Base-by-base conservation (phyloP, 2,888 invertebrate genomes). In the Temnothorax unifasciatus region DNA sequence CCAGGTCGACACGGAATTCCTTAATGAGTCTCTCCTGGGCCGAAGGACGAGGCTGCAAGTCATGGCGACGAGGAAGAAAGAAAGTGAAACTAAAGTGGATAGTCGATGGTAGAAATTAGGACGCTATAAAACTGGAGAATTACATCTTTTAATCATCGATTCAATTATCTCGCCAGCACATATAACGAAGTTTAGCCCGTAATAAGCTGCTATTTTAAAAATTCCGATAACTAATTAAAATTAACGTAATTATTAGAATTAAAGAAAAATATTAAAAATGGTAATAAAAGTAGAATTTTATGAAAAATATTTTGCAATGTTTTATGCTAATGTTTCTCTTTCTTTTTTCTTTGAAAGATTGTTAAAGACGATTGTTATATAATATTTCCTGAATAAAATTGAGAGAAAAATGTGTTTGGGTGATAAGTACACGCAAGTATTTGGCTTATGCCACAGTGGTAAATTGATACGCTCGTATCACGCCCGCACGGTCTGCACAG, bases 1-100 rank as follows among this genome's bases (percentile, higher is more conserved):
- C 90, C 89, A 83, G 66, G 86, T 68, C 84, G 89, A 90, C 85
- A 66, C 85, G 84, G 82, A 77, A 68, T 69, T 82, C 68, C 76
- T 88, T 91, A 81, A 81, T 81, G 79, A 81, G 38, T 73, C 59
- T 73, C 79, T 81, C 73, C 73, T 59, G 73, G 44, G 82, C n/a
- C 38, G 66, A 66, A 83, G 57, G 64, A 76, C 76, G 64, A 50
- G 63, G 64, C 34, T 21, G 76, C 64, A 47, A 75, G 44, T 88
- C 61, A 63, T 63, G 71, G 18, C n/a, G 64, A 41, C 13, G 61
- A 50, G 25, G 50, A 79, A 57, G 69, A 47, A 57, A 74, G 15
- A 57, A 47, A 29, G 59, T 13, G 21, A 71, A 44, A 69, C n/a
- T 21, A 29, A 15, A 57, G 41, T n/a, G 9, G 41, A 68, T 66